A percentile compares a stretch with the other conserved stretches of the same genome.
Evolutionary conservation across 2,888 invertebrate genomes (phyloP).

Genomic region (Diaphora mendica): DNA sequence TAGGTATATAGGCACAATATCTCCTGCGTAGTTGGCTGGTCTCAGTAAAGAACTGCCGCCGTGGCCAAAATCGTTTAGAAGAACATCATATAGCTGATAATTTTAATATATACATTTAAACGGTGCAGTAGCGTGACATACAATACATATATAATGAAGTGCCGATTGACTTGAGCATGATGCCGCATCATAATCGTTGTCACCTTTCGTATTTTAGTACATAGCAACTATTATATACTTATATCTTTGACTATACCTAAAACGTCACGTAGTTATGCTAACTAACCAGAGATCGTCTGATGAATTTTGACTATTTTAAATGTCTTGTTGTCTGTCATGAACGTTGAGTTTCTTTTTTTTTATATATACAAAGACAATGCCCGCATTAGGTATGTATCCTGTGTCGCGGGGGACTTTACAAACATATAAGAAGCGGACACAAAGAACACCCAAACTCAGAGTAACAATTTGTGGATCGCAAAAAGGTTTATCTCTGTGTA

Average conservation of each 20-base stretch:
- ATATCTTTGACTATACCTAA: background rate
- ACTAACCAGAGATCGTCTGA: background rate
- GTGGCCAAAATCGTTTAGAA: too few species aligned
- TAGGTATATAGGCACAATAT: too few species aligned
- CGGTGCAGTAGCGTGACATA: background rate
- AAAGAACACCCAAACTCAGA: too few species aligned
- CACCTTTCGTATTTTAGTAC: background rate
- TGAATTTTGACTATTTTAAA: background rate
- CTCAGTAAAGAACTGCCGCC: too few species aligned
- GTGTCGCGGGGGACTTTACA: too few species aligned
- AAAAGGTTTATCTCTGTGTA: too few species aligned
- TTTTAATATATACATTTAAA: background rate
- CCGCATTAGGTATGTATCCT: too few species aligned
- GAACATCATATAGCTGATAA: background rate
- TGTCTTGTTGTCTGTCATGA: background rate
- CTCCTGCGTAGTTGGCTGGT: too few species aligned
- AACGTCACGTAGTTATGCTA: background rate
- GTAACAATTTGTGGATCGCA: too few species aligned
- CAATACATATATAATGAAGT: background rate
- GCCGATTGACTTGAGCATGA: background rate
- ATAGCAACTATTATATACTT: background rate
- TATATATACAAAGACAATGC: too few species aligned
- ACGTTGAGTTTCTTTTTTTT: too few species aligned
- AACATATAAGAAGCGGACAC: too few species aligned
- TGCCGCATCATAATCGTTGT: constrained; percentile 1